Percentiles rank a stretch among this genome's conserved stretches.
Evolutionary conservation across 2,113 vertebrate species (phyloP).

Genomic region (Halcyon malimbica): DNA sequence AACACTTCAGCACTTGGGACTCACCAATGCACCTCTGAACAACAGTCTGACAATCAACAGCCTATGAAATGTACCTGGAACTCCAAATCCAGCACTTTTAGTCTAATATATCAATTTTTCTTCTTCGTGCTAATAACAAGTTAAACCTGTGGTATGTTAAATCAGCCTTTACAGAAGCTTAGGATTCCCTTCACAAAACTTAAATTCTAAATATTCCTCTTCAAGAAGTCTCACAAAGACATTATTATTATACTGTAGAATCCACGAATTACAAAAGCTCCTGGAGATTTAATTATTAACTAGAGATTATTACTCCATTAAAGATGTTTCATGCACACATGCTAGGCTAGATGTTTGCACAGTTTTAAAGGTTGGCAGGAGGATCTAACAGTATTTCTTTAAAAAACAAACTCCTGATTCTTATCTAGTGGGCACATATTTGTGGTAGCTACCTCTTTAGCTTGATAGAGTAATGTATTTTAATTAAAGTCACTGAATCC

Average conservation of each 20-base stretch:
- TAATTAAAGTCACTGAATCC: neutral
- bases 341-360: neutral
- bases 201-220: neutral
- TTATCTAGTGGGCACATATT: neutral
- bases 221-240: neutral
- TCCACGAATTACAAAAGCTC: neutral
- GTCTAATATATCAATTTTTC: neutral
- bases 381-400: neutral
- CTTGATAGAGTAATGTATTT: neutral
- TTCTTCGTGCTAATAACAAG: neutral
- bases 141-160: neutral
- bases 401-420: constrained; percentile 2
- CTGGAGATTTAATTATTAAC: constrained; percentile 45
- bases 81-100: neutral
- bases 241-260: neutral
- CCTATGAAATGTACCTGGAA: neutral
- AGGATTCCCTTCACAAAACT: neutral
- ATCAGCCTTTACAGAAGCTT: neutral
- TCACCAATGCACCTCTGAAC: neutral
- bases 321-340: neutral
- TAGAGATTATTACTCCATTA: constrained; percentile 16
- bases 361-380: constrained; percentile 8
- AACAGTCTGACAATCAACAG: neutral
- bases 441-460: neutral
- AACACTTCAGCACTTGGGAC: neutral